These are phyloP conservation scores for Chymomyza costata DNA, from an alignment of 1,140 invertebrate genomes.

Conservation along the genomic window DNA sequence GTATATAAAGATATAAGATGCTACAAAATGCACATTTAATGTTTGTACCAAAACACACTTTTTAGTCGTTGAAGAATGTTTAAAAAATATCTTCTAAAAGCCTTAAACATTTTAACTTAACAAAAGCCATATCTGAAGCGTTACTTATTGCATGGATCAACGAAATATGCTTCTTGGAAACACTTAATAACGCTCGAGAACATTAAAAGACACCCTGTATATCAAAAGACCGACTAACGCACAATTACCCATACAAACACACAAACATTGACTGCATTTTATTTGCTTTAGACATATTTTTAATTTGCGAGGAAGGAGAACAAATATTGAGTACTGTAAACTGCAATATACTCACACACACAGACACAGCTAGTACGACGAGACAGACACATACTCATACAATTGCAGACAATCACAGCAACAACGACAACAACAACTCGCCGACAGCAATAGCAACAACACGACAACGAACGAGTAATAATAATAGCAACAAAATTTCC, in stretches of 20 bases:
- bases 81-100: too few relatives aligned
- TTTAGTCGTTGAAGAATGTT: too few relatives aligned
- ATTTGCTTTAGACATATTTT: conserved; percentile 72
- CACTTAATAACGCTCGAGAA: too few relatives aligned
- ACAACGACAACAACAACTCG: conserved; percentile 23
- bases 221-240: conserved; percentile 33
- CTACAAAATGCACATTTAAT: too few relatives aligned
- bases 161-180: too few relatives aligned
- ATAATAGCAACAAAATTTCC: conserved; percentile 75
- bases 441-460: conserved; percentile 3
- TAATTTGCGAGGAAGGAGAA: conserved; percentile 74
- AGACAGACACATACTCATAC: conserved; percentile 16
- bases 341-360: conserved; percentile 17
- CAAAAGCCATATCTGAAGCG: too few relatives aligned
- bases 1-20: too few relatives aligned
- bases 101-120: too few relatives aligned
- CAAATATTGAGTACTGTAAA: conserved; percentile 48
- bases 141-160: too few relatives aligned
- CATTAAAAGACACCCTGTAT: conserved; percentile 47
- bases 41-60: too few relatives aligned
- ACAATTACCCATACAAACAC: conserved; percentile 37
- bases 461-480: conserved; percentile 47
- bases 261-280: conserved; percentile 48
- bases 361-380: conserved; percentile 16
- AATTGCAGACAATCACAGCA: conserved; percentile 6